These are phyloP conservation scores for Sternotherus odoratus DNA, from an alignment of 2,797 vertebrate species.

Conservation along the genomic window DNA sequence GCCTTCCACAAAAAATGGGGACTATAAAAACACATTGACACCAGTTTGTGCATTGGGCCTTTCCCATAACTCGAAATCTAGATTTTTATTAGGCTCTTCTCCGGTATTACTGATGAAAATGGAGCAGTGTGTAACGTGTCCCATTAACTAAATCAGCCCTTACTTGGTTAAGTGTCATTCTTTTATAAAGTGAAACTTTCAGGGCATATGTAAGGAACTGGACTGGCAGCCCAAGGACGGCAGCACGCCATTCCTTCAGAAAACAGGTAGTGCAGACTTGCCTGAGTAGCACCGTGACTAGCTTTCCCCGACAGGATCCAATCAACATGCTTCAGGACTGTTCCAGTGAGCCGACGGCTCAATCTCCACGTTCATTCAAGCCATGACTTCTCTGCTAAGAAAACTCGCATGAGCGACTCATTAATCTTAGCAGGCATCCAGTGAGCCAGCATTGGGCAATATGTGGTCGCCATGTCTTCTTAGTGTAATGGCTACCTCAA, in stretches of 20 bases:
- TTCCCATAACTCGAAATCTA: accelerated
- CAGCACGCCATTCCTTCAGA: too few relatives aligned
- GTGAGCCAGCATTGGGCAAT: neutral
- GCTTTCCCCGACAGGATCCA: neutral
- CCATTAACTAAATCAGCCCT: neutral
- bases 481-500: neutral
- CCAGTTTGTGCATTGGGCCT: neutral
- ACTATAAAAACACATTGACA: conserved; percentile 26
- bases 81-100: conserved; percentile 4
- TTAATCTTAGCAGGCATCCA: neutral
- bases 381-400: neutral
- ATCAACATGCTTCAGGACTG: neutral
- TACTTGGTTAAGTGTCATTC: neutral
- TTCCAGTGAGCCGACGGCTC: neutral
- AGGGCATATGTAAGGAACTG: neutral
- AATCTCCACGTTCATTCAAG: neutral
- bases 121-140: accelerated
- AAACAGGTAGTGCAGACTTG: too few relatives aligned
- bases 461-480: neutral
- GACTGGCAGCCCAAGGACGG: too few relatives aligned
- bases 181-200: neutral
- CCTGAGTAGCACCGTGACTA: neutral
- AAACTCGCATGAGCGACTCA: neutral
- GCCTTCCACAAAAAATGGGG: conserved; percentile 19
- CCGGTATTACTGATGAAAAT: neutral